These are phyloP conservation scores for Lysiphlebus fabarum DNA, from an alignment of 1,140 invertebrate species.

Conservation along the genomic window DNA sequence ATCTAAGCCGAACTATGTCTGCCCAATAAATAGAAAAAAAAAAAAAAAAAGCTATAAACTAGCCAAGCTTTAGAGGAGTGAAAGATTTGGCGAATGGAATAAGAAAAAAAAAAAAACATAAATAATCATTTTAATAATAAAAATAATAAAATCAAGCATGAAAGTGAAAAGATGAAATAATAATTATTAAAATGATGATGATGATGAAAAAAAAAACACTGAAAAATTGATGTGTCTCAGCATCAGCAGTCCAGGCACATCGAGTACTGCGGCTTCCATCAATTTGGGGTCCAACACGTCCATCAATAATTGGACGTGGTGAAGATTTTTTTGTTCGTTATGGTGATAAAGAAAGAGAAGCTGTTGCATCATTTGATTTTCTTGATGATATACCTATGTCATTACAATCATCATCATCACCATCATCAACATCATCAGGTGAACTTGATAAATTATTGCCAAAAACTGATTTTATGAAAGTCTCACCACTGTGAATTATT, in stretches of 20 bases:
- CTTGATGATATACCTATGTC: conserved; percentile 61
- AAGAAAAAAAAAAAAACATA: neutral
- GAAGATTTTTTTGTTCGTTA: conserved; percentile 73
- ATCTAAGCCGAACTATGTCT: conserved; percentile 46
- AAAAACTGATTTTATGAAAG: conserved; percentile 34
- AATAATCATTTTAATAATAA: neutral
- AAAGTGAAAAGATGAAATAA: conserved; percentile 4
- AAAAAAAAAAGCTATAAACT: no score
- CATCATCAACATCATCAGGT: conserved; percentile 27
- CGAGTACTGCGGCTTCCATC: conserved; percentile 57
- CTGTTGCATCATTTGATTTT: conserved; percentile 76
- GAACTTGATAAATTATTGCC: conserved; percentile 25
- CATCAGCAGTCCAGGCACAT: conserved; percentile 60
- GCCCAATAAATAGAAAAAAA: conserved; percentile 16
- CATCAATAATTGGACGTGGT: conserved; percentile 68
- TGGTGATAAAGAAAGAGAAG: conserved; percentile 73
- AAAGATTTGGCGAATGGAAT: conserved; percentile 6
- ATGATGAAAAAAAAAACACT: conserved; percentile 9
- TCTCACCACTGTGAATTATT: conserved; percentile 32
- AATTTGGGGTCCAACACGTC: conserved; percentile 53
- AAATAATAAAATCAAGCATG: no score
- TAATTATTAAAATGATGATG: no score
- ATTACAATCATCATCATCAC: conserved; percentile 22
- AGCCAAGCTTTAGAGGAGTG: conserved; percentile 1
- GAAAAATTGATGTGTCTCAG: conserved; percentile 47